Base-by-base conservation (phyloP, 2,113 vertebrate species). In the Brachyhypopomus gauderio region DNA sequence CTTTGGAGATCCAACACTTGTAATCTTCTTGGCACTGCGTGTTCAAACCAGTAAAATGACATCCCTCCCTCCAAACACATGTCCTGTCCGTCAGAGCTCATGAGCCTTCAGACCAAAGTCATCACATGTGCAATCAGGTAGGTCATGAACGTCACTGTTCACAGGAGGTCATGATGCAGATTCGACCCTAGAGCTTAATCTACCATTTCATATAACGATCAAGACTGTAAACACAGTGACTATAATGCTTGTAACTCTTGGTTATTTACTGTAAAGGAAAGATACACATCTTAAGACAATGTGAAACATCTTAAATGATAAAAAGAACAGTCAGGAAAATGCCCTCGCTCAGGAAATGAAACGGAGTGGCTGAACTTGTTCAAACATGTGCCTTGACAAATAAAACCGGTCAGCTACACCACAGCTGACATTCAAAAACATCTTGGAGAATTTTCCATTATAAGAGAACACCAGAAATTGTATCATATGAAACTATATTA, bases 21-120 rank as follows among this genome's bases (percentile, higher is more conserved):
- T 81, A 67, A 80, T 83, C 71, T 75, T 41, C 72, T 79, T 84
- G 79, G 79, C 84, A 84, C 66, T 70, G 34, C 34, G 41, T 80
- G 36, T 67, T 63, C 60, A 36, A 67, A 69, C 60, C 34, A 71
- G 34, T 62, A 27, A 83, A 52, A 1, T 14, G 45, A 52, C 9
- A 12, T 12, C 12, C 12, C 45, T 14, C 45, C 12, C 45, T 52
- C 63, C 77, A 80, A 80, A 27, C 22, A n/a, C 12, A 38, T 1
- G 22, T 4, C 7, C 25, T 23, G 27, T 48, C 25, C 73, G 14
- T 64, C 63, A 55, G 41, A 20, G 38, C 1, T 25, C 7, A 17
- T 48, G 20, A 34, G 16, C 23, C 27, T 59, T 62, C 14, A 71
- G 56, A 55, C 56, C 52, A 55, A 55, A 22, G 52, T 69, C 19